Evolutionary conservation across 1,140 invertebrate species (phyloP), one percentile per base, ranked within the genome.

Genomic region (Fopius arisanus): DNA sequence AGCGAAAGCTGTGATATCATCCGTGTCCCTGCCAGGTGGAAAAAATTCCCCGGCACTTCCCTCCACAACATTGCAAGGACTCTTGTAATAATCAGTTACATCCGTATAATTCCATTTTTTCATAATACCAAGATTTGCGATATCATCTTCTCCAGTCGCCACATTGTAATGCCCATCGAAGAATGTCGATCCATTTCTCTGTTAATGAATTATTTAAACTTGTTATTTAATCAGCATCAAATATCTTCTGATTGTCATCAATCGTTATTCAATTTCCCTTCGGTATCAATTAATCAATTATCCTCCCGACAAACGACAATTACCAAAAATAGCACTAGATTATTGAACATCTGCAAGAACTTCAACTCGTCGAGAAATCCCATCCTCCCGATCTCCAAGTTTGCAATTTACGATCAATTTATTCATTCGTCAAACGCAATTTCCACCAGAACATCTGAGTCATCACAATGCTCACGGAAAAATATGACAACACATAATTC

Each of bases 41-140:
- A 93, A 93, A 79, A 95, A 93, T 84, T 95, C 94, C 0, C 94
- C 94, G 0, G 91, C 92, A 19, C 93, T 94, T 9, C 94, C 94
- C 70, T 90, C 86, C 21, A 93, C 84, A 74, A 87, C 67, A 72
- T 89, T 90, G 74, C 90, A 91, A 16, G 89, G 84, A 5, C 89
- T 91, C 0, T 87, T 86, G 78, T 91, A 94, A 81, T 85, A 93
- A 0, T 86, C 86, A 0, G 92, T 91, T 2, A 89, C 84, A 16
- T 90, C 90, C 21, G 87, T 83, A 72, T 92, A 89, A 77, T 95
- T 93, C 94, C 94, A 95, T 2, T 87, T 83, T 40, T 90, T 85
- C 29, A 94, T 86, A 12, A 91, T 88, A 0, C 94, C 94, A 48
- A 95, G 88, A 7, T 92, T 85, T 0, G 78, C 76, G 0, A 93